phyloP scores from a whole-genome alignment of 2,797 vertebrate species.

The Acipenser ruthenus region DNA sequence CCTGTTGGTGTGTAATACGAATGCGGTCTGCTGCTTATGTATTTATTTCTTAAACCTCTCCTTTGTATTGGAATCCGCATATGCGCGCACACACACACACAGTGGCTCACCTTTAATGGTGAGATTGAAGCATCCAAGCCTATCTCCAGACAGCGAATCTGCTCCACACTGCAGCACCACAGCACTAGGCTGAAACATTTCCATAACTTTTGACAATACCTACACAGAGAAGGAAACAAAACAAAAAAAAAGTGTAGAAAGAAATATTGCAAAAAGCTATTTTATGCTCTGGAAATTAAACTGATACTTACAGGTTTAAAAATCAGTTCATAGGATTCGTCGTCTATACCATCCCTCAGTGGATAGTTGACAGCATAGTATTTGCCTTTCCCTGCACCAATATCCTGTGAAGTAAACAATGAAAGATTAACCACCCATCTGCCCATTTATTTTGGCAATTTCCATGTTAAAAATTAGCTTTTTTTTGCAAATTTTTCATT shows the following conservation, averaged over 20 bases:
- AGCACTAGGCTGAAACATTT: constrained; percentile 80
- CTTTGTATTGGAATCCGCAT: too few relatives aligned
- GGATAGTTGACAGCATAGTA: constrained; percentile 91
- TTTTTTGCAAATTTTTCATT: not conserved
- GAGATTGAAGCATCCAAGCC: constrained; percentile 76
- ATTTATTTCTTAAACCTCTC: too few relatives aligned
- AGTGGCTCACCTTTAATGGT: constrained; percentile 67
- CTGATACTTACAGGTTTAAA: constrained; percentile 79
- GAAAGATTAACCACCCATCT: constrained; percentile 6
- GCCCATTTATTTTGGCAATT: too few relatives aligned
- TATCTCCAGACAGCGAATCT: constrained; percentile 73
- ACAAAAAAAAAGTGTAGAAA: constrained; percentile 11
- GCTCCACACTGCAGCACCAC: constrained; percentile 76
- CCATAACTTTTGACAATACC: constrained; percentile 82
- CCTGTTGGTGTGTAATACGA: constrained; percentile 13
- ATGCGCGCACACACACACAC: not conserved
- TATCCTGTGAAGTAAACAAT: constrained; percentile 60
- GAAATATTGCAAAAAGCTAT: not conserved
- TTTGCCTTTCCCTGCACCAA: constrained; percentile 88
- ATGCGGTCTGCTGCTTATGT: constrained; percentile 28
- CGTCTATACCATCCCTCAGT: constrained; percentile 84
- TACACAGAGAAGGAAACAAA: constrained; percentile 30
- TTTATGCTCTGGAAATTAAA: constrained; percentile 8
- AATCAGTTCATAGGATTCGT: constrained; percentile 82
- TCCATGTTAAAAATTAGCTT: not conserved